Evolutionary conservation across 2,113 vertebrate genomes (phyloP).

Genomic region (Bungarus multicinctus): DNA sequence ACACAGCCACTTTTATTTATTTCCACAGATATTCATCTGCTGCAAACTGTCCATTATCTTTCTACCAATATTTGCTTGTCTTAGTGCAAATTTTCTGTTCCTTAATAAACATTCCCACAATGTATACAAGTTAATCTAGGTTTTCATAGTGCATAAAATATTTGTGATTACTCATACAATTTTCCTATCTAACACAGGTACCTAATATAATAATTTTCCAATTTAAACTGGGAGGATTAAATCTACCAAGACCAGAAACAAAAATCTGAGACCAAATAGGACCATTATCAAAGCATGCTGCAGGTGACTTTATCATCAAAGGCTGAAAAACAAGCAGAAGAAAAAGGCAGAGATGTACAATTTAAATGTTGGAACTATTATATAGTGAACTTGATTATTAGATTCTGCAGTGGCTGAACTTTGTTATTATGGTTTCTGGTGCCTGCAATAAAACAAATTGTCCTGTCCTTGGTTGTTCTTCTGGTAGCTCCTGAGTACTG

Average conservation of each 20-base stretch:
- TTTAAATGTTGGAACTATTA: background rate
- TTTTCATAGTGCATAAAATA: background rate
- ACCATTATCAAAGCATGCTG: background rate
- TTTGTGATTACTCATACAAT: background rate
- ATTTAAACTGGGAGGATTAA: background rate
- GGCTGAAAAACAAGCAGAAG: background rate
- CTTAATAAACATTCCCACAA: background rate
- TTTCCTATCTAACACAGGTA: background rate
- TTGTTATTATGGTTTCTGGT: background rate
- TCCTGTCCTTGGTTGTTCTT: background rate
- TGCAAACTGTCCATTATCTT: background rate
- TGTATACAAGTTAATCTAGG: background rate
- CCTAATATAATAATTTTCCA: background rate
- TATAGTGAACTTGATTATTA: background rate
- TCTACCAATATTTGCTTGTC: background rate
- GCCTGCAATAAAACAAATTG: background rate
- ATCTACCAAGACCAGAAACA: background rate
- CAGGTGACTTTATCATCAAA: background rate
- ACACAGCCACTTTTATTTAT: background rate
- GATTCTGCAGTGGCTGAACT: background rate
- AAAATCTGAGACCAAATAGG: background rate
- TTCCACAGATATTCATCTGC: background rate
- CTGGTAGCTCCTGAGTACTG: background rate
- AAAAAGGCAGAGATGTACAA: background rate
- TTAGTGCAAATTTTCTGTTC: background rate